Evolutionary conservation across 2,113 vertebrate species (phyloP), one percentile per base, ranked within the genome.

Genomic region (Eulemur rufifrons): DNA sequence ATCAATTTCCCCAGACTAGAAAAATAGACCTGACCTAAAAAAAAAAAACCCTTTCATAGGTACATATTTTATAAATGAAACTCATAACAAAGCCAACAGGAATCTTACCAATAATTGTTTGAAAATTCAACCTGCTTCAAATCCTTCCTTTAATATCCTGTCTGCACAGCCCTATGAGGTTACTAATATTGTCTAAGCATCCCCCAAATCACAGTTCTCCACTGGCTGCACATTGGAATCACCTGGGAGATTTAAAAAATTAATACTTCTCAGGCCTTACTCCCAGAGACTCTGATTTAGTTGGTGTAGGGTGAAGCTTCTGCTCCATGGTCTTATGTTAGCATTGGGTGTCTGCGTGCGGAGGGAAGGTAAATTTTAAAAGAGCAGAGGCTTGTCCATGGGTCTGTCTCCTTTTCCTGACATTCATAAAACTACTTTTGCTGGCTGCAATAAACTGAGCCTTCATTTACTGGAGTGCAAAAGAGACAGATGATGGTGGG

Each of bases 1-100:
- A 34, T 71, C 59, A 91, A 15, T 92, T 93, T 87, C 14, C 13
- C 8, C 81, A 45, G 17, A 56, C 13, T 59, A 50, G 61, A 76
- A 95, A 93, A 93, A 76, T 64, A 8, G 50, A 69, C 42, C 85
- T 95, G 42, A 91, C 56, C 39, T 80, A 87, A n/a, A 73, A 91
- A 80, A n/a, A 91, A 80, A 77, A 92, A 78, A 52, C 3, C 32
- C 25, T 91, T 84, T 88, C 27, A 25, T 56, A 47, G 63, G 27
- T 74, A 45, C 5, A 56, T 56, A 68, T 87, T 92, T 95, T 68
- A 88, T 14, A 59, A 93, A 71, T 81, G 66, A 91, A 93, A 82
- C n/a, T 81, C 15, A 32, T 85, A 66, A 84, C 10, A 78, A 80
- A 68, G 20, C 20, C 54, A 85, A 25, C 0, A 84, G 20, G 45